Evolutionary conservation across 2,888 invertebrate species (phyloP).

Genomic region (Pristionchus mayeri): DNA sequence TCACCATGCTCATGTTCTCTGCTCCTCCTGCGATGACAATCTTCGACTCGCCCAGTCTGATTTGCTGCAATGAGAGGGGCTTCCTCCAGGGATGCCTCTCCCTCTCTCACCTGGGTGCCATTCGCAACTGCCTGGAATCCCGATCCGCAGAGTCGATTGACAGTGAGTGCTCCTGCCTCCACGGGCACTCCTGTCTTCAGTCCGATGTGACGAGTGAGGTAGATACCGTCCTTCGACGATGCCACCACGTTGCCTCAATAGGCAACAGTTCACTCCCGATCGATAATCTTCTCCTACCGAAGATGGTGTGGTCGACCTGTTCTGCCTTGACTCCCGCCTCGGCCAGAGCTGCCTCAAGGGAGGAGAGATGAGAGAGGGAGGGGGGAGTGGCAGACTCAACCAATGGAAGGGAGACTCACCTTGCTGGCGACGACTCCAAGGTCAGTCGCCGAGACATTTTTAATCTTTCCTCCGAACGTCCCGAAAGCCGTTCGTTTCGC

Average conservation of each 20-base stretch:
- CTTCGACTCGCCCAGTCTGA: slow-evolving; percentile 62
- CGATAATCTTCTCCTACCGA: slow-evolving; percentile 82
- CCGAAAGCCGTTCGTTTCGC: slow-evolving; percentile 98
- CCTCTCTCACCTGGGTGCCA: slow-evolving; percentile 88
- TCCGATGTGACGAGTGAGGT: slow-evolving; percentile 89
- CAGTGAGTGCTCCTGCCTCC: slow-evolving; percentile 87
- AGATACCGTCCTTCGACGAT: slow-evolving; percentile 88
- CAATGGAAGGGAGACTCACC: not conserved
- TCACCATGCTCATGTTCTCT: slow-evolving; percentile 90
- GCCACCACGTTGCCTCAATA: slow-evolving; percentile 78
- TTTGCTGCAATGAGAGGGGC: slow-evolving; percentile 58
- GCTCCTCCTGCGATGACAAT: slow-evolving; percentile 79
- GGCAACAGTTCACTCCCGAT: not conserved
- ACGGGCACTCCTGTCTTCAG: slow-evolving; percentile 86
- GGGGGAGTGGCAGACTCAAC: not conserved
- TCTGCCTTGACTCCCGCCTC: slow-evolving; percentile 88
- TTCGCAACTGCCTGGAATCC: slow-evolving; percentile 95
- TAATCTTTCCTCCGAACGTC: slow-evolving; percentile 85
- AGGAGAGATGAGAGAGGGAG: slow-evolving; percentile 51
- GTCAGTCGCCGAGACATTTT: slow-evolving; percentile 78
- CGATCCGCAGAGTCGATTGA: slow-evolving; percentile 96
- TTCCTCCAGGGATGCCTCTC: too few relatives aligned
- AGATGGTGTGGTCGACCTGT: slow-evolving; percentile 88
- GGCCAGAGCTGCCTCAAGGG: slow-evolving; percentile 77
- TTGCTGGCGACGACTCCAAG: slow-evolving; percentile 83